Evolutionary conservation across 2,888 invertebrate species (phyloP), one percentile per base, ranked within the genome.

Genomic region (Xestia rhomboidea): DNA sequence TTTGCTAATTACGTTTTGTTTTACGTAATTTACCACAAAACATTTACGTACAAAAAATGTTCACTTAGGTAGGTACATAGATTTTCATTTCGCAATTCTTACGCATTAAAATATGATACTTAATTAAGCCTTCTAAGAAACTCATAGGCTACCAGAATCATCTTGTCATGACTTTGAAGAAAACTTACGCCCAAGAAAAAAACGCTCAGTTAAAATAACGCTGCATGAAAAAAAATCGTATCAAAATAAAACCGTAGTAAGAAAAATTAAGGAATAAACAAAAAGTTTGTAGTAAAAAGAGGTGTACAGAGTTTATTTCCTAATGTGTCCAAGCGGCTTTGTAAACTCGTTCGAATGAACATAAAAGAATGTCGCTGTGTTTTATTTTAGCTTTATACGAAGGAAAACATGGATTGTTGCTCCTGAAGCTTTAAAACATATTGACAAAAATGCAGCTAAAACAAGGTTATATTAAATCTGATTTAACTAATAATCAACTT

Each of bases 371-470:
- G 18, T 66, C 41, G 54, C 41, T 49, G 34, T 77, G 57, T 77
- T 84, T 81, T 63, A 82, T 64, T 89, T 87, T 87, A 72, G 78
- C 81, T 88, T 88, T 85, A 75, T 75, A 87, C 6, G 34, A 89
- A 88, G 85, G 75, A 89, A 54, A 90, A 90, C 10, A 64, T 84
- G 89, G 88, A 89, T 84, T 85, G 79, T 83, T 86, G 72, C 79
- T 88, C 84, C 87, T 78, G 84, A 88, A 86, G 83, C 89, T 89
- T 87, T 88, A 84, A 82, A 82, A 83, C 81, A 87, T 79, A 84
- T 87, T 89, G 88, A 80, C 77, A 79, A 87, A 64, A 83, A 82
- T 88, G 82, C 87, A 89, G 69, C 81, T 46, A 71, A 81, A 76
- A 81, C 51, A 76, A 85, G 80, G 87, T 81, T 87, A 83, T 44